Evolutionary conservation across 2,888 invertebrate genomes (phyloP).

Genomic region (Anarsia innoxiella): DNA sequence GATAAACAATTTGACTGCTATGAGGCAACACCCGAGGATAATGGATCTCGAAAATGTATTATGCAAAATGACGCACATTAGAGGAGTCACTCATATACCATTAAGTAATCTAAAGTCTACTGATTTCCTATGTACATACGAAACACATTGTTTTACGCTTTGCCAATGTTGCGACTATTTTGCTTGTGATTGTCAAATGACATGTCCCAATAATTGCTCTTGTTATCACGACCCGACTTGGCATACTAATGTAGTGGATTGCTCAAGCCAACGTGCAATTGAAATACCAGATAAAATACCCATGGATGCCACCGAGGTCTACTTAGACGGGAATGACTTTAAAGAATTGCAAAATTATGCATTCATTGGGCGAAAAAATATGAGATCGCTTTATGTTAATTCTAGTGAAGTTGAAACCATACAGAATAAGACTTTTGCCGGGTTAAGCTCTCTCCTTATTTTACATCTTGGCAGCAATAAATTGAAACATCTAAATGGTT

Average conservation of each 20-base stretch:
- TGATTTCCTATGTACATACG: slow-evolving; percentile 93
- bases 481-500: slow-evolving; percentile 84
- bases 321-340: slow-evolving; percentile 92
- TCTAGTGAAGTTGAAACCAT: slow-evolving; percentile 87
- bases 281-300: slow-evolving; percentile 91
- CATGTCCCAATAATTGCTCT: slow-evolving; percentile 93
- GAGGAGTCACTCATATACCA: slow-evolving; percentile 85
- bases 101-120: slow-evolving; percentile 84
- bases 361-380: slow-evolving; percentile 93
- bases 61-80: slow-evolving; percentile 89
- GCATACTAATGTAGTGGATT: slow-evolving; percentile 94
- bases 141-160: slow-evolving; percentile 92
- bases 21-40: slow-evolving; percentile 88
- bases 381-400: slow-evolving; percentile 90
- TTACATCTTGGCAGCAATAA: slow-evolving; percentile 92
- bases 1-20: slow-evolving; percentile 89
- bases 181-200: slow-evolving; percentile 97
- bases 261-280: slow-evolving; percentile 84
- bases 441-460: slow-evolving; percentile 84
- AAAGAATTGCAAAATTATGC: slow-evolving; percentile 89
- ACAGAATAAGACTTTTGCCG: slow-evolving; percentile 92
- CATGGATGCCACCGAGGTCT: slow-evolving; percentile 95
- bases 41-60: slow-evolving; percentile 92
- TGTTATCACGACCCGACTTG: slow-evolving; percentile 96
- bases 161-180: slow-evolving; percentile 98